These are phyloP conservation scores for human DNA, from an alignment of 2,113 vertebrate species.

Conservation along the genomic window GRCh38 chr3:33669001-33669500, in stretches of 20 bases:
- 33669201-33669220: background rate
- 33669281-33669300: background rate
- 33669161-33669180: background rate
- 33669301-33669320: slow-evolving; percentile 9
- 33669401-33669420: background rate
- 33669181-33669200: background rate
- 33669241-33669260: background rate
- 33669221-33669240: background rate
- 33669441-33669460: background rate
- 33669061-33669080: background rate
- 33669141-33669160: background rate
- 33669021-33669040: background rate
- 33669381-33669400: background rate
- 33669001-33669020: background rate
- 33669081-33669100: background rate
- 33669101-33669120: background rate
- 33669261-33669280: background rate
- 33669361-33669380: background rate
- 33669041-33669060: background rate
- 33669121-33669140: background rate
- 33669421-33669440: background rate
- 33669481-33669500: background rate
- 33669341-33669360: background rate
- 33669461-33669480: background rate
- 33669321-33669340: background rate